Percentiles rank a stretch among this genome's conserved stretches.
These are phyloP conservation scores for Drosophila ananassae DNA, from an alignment of 1,140 invertebrate genomes.

Conservation along the genomic window DNA sequence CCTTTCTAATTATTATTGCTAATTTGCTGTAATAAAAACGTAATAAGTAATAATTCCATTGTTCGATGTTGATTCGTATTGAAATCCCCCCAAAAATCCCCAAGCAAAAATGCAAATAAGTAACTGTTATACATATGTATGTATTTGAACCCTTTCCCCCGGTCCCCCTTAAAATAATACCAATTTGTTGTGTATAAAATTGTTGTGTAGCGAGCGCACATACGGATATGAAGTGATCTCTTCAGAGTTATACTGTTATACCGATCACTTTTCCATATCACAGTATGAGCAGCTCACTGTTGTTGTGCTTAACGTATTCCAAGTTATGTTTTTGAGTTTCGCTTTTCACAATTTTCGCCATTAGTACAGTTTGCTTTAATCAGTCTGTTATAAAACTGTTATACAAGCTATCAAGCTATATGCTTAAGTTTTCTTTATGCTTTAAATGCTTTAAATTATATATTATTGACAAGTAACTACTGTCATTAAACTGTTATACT, in stretches of 20 bases:
- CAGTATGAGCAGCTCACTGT: constrained; percentile 52
- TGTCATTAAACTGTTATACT: neutral
- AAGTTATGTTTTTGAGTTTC: constrained; percentile 61
- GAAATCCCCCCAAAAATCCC: constrained; percentile 20
- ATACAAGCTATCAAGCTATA: neutral
- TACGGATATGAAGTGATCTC: constrained; percentile 20
- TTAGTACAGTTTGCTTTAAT: constrained; percentile 25
- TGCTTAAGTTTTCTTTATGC: neutral
- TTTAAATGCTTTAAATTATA: neutral
- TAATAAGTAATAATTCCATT: constrained; percentile 65
- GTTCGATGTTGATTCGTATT: constrained; percentile 69
- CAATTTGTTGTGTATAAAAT: constrained; percentile 51
- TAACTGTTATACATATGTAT: constrained; percentile 34
- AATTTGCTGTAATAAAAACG: constrained; percentile 69
- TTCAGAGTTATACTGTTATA: constrained; percentile 14
- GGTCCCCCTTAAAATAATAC: constrained; percentile 4
- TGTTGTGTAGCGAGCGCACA: constrained; percentile 32
- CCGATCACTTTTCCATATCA: constrained; percentile 26
- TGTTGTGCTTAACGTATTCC: constrained; percentile 79
- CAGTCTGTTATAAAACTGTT: neutral
- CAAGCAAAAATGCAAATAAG: constrained; percentile 28
- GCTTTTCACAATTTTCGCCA: constrained; percentile 39
- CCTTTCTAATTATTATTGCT: constrained; percentile 68
- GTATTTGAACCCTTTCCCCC: constrained; percentile 6
- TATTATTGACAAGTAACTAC: neutral